Evolutionary conservation across 2,113 vertebrate genomes (phyloP).

Genomic region (Ia io): DNA sequence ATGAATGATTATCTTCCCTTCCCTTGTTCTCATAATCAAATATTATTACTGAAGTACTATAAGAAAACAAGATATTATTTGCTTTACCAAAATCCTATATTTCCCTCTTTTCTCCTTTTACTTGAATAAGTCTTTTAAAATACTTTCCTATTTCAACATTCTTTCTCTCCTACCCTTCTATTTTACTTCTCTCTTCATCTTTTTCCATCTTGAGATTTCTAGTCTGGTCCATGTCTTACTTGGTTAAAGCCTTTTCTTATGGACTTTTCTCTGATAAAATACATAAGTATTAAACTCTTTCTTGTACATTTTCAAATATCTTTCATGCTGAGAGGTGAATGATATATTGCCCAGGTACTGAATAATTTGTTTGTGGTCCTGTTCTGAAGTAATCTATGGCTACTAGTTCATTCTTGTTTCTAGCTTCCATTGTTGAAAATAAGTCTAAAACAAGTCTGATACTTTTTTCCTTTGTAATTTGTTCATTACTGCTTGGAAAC

Average conservation of each 20-base stretch:
- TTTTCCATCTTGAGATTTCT: background rate
- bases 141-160: background rate
- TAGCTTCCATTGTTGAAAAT: background rate
- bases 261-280: constrained; percentile 1
- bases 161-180: background rate
- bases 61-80: constrained; percentile 2
- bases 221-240: background rate
- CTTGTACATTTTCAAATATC: background rate
- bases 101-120: background rate
- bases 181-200: background rate
- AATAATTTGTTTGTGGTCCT: background rate
- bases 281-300: background rate
- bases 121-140: background rate
- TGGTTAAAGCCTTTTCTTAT: background rate
- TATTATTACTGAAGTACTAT: background rate
- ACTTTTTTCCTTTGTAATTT: background rate
- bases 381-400: background rate
- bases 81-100: background rate
- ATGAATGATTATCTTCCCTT: background rate
- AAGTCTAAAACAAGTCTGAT: background rate
- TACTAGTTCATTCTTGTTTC: background rate
- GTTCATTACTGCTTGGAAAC: background rate
- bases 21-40: background rate
- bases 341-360: background rate
- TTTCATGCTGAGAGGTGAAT: background rate